These are phyloP conservation scores for Drosophila aldrichi DNA, from an alignment of 2,888 invertebrate species.

Conservation along the genomic window DNA sequence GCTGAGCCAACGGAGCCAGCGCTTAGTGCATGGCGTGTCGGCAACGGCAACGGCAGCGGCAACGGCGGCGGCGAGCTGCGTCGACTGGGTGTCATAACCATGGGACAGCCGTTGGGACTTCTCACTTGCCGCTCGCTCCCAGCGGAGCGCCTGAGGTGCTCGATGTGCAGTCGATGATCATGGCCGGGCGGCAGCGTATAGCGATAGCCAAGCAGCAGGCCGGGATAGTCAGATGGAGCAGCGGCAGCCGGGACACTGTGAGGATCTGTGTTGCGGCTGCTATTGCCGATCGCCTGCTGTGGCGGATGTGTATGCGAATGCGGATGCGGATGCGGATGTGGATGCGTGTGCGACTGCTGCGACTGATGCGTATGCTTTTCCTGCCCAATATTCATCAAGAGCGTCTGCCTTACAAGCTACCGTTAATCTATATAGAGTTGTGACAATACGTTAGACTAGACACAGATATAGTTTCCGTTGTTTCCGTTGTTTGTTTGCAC, in stretches of 20 bases:
- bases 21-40: conserved; percentile 28
- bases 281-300: conserved; percentile 15
- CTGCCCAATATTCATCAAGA: conserved; percentile 84
- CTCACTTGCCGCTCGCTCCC: conserved; percentile 36
- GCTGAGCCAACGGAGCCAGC: conserved; percentile 8
- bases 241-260: conserved; percentile 19
- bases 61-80: conserved; percentile 88
- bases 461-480: conserved; percentile 8
- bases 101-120: conserved; percentile 43
- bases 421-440: conserved; percentile 34
- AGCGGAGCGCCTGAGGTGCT: conserved; percentile 36
- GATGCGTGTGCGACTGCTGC: conserved; percentile 58
- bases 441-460: conserved; percentile 73
- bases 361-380: conserved; percentile 68
- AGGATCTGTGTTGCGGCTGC: conserved; percentile 27
- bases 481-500: conserved; percentile 4
- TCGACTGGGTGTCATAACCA: conserved; percentile 90
- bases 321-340: conserved; percentile 37
- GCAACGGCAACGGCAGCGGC: conserved; percentile 19
- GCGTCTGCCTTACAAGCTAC: conserved; percentile 60
- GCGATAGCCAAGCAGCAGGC: conserved; percentile 60
- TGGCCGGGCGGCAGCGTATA: conserved; percentile 68
- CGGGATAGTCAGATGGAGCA: conserved; percentile 39
- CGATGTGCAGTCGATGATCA: conserved; percentile 55
- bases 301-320: conserved; percentile 27